Evolutionary conservation across 1,140 invertebrate genomes (phyloP).

Genomic region (Sarcophaga peregrina): DNA sequence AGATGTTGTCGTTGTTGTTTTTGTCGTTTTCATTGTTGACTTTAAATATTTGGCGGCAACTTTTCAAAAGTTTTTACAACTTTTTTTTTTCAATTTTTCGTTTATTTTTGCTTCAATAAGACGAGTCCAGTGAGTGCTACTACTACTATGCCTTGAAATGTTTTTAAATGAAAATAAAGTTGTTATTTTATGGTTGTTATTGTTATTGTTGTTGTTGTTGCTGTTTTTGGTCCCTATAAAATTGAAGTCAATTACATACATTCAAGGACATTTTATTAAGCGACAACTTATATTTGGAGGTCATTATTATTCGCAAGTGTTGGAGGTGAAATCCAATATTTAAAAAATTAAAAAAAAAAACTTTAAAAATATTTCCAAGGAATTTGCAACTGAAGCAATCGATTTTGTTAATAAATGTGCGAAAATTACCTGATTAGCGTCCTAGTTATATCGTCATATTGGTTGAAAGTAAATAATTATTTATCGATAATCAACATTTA

Average conservation of each 20-base stretch:
- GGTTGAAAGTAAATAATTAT: too few species aligned
- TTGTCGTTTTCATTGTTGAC: background rate
- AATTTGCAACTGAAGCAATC: too few species aligned
- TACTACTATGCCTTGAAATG: background rate
- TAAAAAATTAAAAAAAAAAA: background rate
- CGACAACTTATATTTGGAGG: background rate
- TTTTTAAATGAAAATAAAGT: background rate
- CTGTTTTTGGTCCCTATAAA: too few species aligned
- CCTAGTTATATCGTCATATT: too few species aligned
- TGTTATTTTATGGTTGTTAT: background rate
- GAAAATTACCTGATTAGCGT: too few species aligned
- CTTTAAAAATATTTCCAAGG: background rate
- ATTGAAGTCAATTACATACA: background rate
- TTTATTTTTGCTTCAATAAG: too few species aligned
- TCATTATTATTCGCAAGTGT: background rate
- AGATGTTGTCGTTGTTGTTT: background rate
- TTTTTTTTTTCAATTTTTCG: too few species aligned
- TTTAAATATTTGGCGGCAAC: background rate
- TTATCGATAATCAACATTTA: too few species aligned
- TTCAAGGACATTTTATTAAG: slow-evolving; percentile 1
- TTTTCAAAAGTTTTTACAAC: background rate
- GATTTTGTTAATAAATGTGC: too few species aligned
- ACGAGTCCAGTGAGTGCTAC: background rate
- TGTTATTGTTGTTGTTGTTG: background rate
- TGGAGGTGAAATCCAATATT: background rate